phyloP scores from a whole-genome alignment of 2,113 vertebrate genomes.

The Dasyprocta punctata region DNA sequence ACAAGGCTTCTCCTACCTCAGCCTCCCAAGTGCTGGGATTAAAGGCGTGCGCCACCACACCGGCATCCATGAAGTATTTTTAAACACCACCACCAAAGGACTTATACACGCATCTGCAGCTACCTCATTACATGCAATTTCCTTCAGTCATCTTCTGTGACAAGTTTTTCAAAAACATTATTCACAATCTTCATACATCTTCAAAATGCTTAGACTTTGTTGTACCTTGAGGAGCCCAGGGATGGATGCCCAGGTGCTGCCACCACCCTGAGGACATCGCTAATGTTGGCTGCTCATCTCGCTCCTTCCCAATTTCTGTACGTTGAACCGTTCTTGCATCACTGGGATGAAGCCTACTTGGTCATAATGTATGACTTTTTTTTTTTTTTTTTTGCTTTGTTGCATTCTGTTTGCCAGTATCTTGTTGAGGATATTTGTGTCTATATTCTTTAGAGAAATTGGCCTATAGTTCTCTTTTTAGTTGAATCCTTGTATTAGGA shows the following conservation, averaged over 20 bases:
- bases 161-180: slow-evolving; percentile 14
- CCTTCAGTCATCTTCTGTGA: neutral
- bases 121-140: slow-evolving; percentile 2
- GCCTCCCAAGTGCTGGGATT: too few relatives aligned
- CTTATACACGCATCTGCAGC: neutral
- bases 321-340: neutral
- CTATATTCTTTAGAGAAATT: neutral
- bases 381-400: neutral
- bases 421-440: neutral
- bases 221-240: neutral
- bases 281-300: too few relatives aligned
- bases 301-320: neutral
- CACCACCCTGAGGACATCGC: too few relatives aligned
- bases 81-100: neutral
- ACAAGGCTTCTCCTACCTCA: too few relatives aligned
- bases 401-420: neutral
- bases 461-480: neutral
- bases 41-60: too few relatives aligned
- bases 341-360: neutral
- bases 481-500: neutral
- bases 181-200: neutral
- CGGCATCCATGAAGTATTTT: neutral
- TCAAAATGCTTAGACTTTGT: slow-evolving; percentile 1
- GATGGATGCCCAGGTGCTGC: too few relatives aligned
- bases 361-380: neutral